phyloP scores from a whole-genome alignment of 1,140 invertebrate species.

The Pararge aegeria region DNA sequence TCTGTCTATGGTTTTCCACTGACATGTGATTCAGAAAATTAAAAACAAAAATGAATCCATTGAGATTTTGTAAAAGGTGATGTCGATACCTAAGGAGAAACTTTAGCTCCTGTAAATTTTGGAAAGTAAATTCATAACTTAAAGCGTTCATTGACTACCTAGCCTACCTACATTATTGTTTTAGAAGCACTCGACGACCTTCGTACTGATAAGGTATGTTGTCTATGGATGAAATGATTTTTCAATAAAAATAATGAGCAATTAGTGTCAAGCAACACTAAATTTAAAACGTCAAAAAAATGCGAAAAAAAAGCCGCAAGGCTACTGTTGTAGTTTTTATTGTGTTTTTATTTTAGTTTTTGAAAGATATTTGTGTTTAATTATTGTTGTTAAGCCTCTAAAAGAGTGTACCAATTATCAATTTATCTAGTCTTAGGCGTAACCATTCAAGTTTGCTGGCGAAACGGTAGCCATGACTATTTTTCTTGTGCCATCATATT shows the following conservation, averaged over 20 bases:
- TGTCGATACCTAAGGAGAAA: too few species aligned
- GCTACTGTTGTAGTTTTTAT: slow-evolving; percentile 57
- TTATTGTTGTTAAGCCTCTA: slow-evolving; percentile 56
- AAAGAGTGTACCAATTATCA: slow-evolving; percentile 48
- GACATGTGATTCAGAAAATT: too few species aligned
- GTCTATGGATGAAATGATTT: slow-evolving; percentile 65
- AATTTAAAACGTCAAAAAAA: slow-evolving; percentile 74
- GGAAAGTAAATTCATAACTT: too few species aligned
- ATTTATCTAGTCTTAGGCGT: slow-evolving; percentile 67
- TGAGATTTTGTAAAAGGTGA: too few species aligned
- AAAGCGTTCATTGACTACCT: too few species aligned
- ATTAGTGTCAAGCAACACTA: slow-evolving; percentile 76
- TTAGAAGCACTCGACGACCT: background rate
- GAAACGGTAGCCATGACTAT: slow-evolving; percentile 44
- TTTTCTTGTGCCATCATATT: slow-evolving; percentile 67
- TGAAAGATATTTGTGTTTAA: slow-evolving; percentile 71
- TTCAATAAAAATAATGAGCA: slow-evolving; percentile 67
- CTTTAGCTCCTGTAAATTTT: too few species aligned
- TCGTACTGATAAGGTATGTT: slow-evolving; percentile 25
- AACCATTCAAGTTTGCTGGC: slow-evolving; percentile 39
- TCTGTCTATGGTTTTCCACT: too few species aligned
- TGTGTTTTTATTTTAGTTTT: slow-evolving; percentile 47
- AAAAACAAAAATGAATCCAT: too few species aligned
- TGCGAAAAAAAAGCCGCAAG: slow-evolving; percentile 60
- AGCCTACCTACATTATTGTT: background rate